Base-by-base conservation (phyloP, 1,140 invertebrate species). In the Apis florea region DNA sequence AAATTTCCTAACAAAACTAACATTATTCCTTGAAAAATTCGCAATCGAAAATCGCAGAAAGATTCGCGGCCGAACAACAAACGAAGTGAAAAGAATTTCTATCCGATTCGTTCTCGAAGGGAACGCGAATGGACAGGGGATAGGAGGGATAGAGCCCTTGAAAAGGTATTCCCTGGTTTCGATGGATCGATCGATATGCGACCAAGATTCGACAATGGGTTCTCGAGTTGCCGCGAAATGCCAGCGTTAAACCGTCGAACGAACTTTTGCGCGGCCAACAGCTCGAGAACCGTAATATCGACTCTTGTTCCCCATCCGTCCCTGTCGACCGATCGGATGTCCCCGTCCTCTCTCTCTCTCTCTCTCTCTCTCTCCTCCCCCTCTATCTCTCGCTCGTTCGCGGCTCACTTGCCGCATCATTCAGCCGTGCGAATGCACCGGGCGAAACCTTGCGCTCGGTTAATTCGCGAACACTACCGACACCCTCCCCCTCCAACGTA, bases 231-330 rank as follows among this genome's bases (percentile, higher is more conserved):
- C 69, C 70, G 31, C 77, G 70, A 71, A 83, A 83, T 80, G 82
- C 64, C 70, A 74, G 53, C 64, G 82, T 80, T 67, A 80, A 83
- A 83, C 61, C 77, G 63, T 73, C 63, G 69, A 67, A 56, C 47
- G 63, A 83, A 69, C 77, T 83, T 83, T 80, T 68, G 70, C 70
- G 64, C 63, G 54, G 69, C 64, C 64, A 67, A 83, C 79, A 83
- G 81, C 72, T 79, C 53, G 76, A 79, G 76, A 64, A 61, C 76
- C 40, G 75, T 83, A 83, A 83, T 83, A 79, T 83, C 82, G 82
- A 74, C 77, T 83, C 69, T 26, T 59, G 53, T 54, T 54, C 15
- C 24, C 10, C 31, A 12, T 15, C 47, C 54, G 26, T 73, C 70
- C 17, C 31, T 56, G 31, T 26, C 19, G 15, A 17, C 40, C 51